phyloP scores from a whole-genome alignment of 2,888 invertebrate genomes.

The Oxytorus armatus region DNA sequence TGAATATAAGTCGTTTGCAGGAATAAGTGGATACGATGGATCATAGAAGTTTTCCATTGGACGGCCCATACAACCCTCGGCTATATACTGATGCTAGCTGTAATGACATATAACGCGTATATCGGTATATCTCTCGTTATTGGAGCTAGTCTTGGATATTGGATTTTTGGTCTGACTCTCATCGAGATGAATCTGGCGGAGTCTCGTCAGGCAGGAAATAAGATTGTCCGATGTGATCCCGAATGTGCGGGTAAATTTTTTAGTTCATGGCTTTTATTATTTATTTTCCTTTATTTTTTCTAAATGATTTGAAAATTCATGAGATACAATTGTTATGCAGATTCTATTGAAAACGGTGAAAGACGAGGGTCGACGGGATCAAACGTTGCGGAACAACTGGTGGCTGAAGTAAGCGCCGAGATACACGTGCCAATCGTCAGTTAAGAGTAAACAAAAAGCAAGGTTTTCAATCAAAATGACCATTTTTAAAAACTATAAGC shows the following conservation, averaged over 20 bases:
- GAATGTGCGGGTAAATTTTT: conserved; percentile 77
- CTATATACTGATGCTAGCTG: conserved; percentile 90
- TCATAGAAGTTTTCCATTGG: conserved; percentile 85
- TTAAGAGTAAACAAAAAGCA: conserved; percentile 10
- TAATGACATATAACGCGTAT: conserved; percentile 91
- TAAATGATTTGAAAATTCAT: neutral
- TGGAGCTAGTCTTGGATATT: conserved; percentile 88
- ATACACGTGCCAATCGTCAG: conserved; percentile 68
- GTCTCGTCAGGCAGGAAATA: conserved; percentile 79
- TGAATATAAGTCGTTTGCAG: conserved; percentile 60
- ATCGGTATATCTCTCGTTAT: conserved; percentile 88
- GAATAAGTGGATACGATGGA: conserved; percentile 81
- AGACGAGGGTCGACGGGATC: conserved; percentile 76
- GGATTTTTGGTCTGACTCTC: conserved; percentile 86
- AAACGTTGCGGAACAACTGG: conserved; percentile 75
- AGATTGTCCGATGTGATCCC: conserved; percentile 75
- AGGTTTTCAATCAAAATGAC: conserved; percentile 3
- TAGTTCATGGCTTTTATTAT: neutral
- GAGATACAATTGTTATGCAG: conserved; percentile 66
- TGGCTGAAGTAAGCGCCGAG: conserved; percentile 75
- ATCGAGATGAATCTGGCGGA: conserved; percentile 86
- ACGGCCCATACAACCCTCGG: conserved; percentile 87
- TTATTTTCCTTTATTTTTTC: neutral
- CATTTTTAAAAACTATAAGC: conserved; percentile 7
- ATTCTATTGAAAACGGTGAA: conserved; percentile 70